A percentile compares a stretch with the other conserved stretches of the same genome.
phyloP scores from a whole-genome alignment of 1,140 invertebrate species.

The Rhyzopertha dominica region DNA sequence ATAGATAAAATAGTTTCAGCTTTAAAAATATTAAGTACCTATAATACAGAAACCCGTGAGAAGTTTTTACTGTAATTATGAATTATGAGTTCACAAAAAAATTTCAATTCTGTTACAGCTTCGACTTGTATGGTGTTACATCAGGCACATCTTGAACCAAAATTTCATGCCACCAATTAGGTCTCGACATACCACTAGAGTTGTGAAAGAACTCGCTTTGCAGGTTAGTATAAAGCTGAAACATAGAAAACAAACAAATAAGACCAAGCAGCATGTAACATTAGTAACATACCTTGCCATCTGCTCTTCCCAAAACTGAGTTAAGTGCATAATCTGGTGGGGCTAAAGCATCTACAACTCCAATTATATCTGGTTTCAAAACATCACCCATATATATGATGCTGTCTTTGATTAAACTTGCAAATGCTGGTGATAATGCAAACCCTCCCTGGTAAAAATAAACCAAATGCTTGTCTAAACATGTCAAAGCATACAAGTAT shows the following conservation, averaged over 20 bases:
- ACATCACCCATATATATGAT: slow-evolving; percentile 65
- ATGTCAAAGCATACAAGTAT: slow-evolving; percentile 65
- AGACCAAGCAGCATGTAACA: background rate
- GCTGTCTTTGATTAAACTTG: slow-evolving; percentile 53
- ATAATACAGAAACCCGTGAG: too few relatives aligned
- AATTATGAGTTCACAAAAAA: too few relatives aligned
- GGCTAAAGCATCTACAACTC: slow-evolving; percentile 77
- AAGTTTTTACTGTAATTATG: too few relatives aligned
- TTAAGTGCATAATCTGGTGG: slow-evolving; percentile 84
- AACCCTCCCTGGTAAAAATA: slow-evolving; percentile 42
- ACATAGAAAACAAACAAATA: slow-evolving; percentile 30
- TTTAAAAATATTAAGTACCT: too few relatives aligned
- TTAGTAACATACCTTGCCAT: slow-evolving; percentile 64
- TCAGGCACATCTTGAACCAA: slow-evolving; percentile 40
- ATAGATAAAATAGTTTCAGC: too few relatives aligned
- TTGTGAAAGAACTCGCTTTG: slow-evolving; percentile 68
- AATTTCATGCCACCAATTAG: slow-evolving; percentile 76
- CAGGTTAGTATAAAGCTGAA: slow-evolving; percentile 77
- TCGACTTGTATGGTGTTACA: slow-evolving; percentile 22
- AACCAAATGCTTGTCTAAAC: slow-evolving; percentile 67
- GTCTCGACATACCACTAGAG: slow-evolving; percentile 65
- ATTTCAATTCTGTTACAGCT: slow-evolving; percentile 25
- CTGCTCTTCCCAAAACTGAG: slow-evolving; percentile 76
- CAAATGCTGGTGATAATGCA: slow-evolving; percentile 43
- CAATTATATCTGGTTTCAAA: slow-evolving; percentile 71